A percentile compares a stretch with the other conserved stretches of the same genome.
Conservation (phyloP, 1,140 invertebrate species). For the Drosophila sp. region DNA sequence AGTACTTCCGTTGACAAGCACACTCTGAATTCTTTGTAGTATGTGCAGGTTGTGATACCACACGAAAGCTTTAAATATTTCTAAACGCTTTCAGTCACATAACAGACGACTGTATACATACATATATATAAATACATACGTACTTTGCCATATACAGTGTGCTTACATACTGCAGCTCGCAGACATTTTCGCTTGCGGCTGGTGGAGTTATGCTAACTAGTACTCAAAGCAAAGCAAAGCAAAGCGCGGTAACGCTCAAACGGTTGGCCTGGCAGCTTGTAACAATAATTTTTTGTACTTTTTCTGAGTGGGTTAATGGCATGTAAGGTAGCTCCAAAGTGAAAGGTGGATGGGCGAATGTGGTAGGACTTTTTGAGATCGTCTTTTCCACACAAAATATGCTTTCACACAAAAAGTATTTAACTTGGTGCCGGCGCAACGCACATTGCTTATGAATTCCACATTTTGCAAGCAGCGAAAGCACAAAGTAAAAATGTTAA, state of each 20-base stretch:
- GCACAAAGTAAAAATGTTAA: slow-evolving; percentile 69
- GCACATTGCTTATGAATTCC: slow-evolving; percentile 75
- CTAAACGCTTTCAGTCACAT: background rate
- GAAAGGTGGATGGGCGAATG: background rate
- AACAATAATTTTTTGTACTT: slow-evolving; percentile 79
- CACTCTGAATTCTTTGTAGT: background rate
- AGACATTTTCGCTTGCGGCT: slow-evolving; percentile 69
- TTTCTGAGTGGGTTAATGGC: slow-evolving; percentile 73
- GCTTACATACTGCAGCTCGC: background rate
- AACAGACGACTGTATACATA: too few species aligned
- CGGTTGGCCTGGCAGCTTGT: slow-evolving; percentile 60
- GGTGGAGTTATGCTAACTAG: slow-evolving; percentile 70
- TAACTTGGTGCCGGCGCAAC: slow-evolving; percentile 27
- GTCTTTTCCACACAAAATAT: slow-evolving; percentile 66
- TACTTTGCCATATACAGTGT: slow-evolving; percentile 1
- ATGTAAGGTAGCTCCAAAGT: slow-evolving; percentile 19
- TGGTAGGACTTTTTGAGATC: slow-evolving; percentile 22
- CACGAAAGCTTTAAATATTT: slow-evolving; percentile 18
- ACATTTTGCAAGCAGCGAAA: slow-evolving; percentile 27
- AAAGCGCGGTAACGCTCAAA: slow-evolving; percentile 54
- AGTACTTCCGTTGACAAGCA: slow-evolving; percentile 1
- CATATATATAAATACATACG: background rate
- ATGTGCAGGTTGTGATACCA: background rate
- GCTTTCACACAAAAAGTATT: slow-evolving; percentile 48
- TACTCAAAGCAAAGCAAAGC: slow-evolving; percentile 62